Evolutionary conservation across 2,113 vertebrate species (phyloP), one percentile per base, ranked within the genome.

Genomic region (Saccopteryx leptura): DNA sequence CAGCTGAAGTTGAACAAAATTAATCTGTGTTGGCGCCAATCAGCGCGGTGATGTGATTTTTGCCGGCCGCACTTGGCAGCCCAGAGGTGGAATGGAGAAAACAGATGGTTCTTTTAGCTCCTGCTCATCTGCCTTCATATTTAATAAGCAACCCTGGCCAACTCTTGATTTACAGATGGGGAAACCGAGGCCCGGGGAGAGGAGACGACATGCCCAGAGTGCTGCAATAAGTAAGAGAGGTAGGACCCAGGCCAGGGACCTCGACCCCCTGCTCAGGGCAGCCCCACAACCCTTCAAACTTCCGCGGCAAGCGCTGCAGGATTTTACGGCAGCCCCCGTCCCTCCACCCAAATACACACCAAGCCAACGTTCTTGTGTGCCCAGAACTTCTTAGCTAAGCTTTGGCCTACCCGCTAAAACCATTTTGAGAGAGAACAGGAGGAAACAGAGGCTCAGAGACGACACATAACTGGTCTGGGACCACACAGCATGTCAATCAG

Each of bases 21-120:
- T 71, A 58, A 85, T 93, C 86, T 89, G n/a, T 28, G 54, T 63
- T 75, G 82, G 74, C 9, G 0, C 81, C 91, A 39, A 39, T 85
- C 82, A 23, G 84, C 2, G 0, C 48, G 61, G 46, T 5, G 18
- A 74, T 79, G 80, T 87, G 96, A 91, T 90, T 81, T 93, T 88
- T 21, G 1, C 84, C 69, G 54, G 72, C 33, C 0, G 0, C 39
- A 46, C 39, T 94, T 81, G 63, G 95, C 92, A 50, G 95, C 72
- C 93, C 78, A 12, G 61, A 65, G 48, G 46, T 14, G 1, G 71
- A 39, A 75, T 80, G 79, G 63, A 89, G 52, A 82, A 95, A 63
- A 60, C 81, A 90, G 88, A 83, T 46, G 54, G 74, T 39, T 91
- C 63, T 52, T 60, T 28, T 18, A 66, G 50, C 31, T 74, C 28